Evolutionary conservation across 2,797 vertebrate genomes (phyloP).

Genomic region (Brotogeris chrysoptera): DNA sequence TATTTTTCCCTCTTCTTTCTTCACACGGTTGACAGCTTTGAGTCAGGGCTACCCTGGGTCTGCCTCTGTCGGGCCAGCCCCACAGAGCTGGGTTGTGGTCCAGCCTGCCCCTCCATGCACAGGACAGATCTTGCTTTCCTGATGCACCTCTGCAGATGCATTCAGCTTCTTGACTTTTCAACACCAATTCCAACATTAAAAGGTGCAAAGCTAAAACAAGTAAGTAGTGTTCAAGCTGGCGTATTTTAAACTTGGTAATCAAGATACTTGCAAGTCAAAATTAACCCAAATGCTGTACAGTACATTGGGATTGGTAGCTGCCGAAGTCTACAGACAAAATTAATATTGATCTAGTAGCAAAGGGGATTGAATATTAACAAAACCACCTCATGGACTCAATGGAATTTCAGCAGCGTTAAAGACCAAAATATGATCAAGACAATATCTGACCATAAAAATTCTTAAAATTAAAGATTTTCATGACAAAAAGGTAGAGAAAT

Average conservation of each 20-base stretch:
- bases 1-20: not conserved
- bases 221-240: not conserved
- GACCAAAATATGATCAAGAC: not conserved
- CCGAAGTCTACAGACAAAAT: not conserved
- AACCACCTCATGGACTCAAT: not conserved
- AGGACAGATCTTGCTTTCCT: accelerated
- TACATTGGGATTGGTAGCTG: not conserved
- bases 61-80: not conserved
- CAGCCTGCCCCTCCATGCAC: accelerated
- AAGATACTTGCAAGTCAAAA: not conserved
- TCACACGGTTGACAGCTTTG: not conserved
- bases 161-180: not conserved
- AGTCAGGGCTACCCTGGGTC: accelerated
- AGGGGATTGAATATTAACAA: not conserved
- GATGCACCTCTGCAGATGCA: accelerated
- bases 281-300: not conserved
- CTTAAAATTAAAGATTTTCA: not conserved
- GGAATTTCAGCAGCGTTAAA: not conserved
- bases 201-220: not conserved
- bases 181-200: not conserved
- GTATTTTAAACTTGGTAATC: not conserved
- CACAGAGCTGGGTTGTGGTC: accelerated
- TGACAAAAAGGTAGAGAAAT: not conserved
- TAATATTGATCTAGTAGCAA: not conserved
- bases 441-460: not conserved